These are phyloP conservation scores for Pterophyllum scalare DNA, from an alignment of 2,113 vertebrate species.

Conservation along the genomic window DNA sequence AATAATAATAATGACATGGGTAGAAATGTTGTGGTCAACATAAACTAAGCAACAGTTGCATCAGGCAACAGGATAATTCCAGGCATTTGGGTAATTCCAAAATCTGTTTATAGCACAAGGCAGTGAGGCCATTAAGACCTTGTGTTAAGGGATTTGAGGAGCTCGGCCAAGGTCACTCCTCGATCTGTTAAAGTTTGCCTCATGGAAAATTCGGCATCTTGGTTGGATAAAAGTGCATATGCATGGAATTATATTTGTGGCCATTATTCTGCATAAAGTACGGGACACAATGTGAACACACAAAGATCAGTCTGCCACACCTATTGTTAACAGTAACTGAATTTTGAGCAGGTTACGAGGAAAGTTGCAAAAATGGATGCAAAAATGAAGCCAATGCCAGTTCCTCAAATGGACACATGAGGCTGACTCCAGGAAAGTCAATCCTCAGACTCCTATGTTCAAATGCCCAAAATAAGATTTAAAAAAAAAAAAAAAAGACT, in stretches of 20 bases:
- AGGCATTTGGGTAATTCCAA: slow-evolving; percentile 15
- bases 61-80: background rate
- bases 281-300: background rate
- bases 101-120: background rate
- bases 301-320: background rate
- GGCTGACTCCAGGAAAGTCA: background rate
- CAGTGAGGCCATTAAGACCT: background rate
- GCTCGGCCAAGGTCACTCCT: background rate
- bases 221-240: background rate
- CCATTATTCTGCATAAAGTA: background rate
- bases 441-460: background rate
- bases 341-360: background rate
- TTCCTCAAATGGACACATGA: background rate
- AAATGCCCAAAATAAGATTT: background rate
- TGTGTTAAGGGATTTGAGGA: background rate
- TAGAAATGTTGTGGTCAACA: background rate
- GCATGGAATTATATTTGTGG: background rate
- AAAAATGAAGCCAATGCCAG: background rate
- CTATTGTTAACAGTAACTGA: background rate
- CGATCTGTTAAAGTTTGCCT: background rate
- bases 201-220: slow-evolving; percentile 20
- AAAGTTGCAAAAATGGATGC: too few species aligned
- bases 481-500: background rate
- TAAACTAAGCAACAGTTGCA: background rate
- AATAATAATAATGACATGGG: background rate